Conservation (phyloP, 2,797 vertebrate species). For the Pseudocheirus occidentalis region DNA sequence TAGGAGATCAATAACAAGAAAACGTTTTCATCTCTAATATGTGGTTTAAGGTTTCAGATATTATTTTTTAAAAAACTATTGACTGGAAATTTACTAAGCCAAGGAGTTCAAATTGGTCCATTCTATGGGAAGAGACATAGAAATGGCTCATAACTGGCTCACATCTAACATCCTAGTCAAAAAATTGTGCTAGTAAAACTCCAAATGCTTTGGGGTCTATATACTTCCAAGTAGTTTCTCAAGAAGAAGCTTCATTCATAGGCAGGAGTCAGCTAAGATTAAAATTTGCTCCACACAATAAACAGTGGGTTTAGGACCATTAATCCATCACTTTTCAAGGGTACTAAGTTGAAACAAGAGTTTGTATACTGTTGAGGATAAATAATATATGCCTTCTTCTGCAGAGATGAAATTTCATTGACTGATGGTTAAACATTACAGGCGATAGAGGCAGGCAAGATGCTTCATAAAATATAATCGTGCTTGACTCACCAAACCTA, state of each 20-base stretch:
- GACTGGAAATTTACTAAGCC: not conserved
- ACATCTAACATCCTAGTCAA: slow-evolving; percentile 20
- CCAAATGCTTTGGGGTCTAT: not conserved
- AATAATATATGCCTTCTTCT: slow-evolving; percentile 30
- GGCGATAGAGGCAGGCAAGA: slow-evolving; percentile 22
- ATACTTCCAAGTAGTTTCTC: not conserved
- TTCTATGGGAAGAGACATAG: not conserved
- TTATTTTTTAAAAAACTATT: slow-evolving; percentile 51
- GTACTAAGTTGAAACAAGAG: slow-evolving; percentile 34
- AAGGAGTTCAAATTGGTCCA: slow-evolving; percentile 29
- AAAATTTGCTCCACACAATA: slow-evolving; percentile 27
- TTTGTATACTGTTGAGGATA: slow-evolving; percentile 6
- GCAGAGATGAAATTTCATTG: slow-evolving; percentile 43
- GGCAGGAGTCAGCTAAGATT: slow-evolving; percentile 17
- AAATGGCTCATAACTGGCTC: not conserved
- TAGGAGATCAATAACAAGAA: slow-evolving; percentile 44
- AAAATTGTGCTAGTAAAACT: not conserved
- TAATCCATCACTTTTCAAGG: slow-evolving; percentile 46
- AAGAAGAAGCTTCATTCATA: slow-evolving; percentile 20
- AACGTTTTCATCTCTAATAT: slow-evolving; percentile 42
- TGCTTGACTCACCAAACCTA: not conserved
- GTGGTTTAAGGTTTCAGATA: slow-evolving; percentile 27
- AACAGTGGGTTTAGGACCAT: slow-evolving; percentile 16
- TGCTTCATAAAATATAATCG: not conserved
- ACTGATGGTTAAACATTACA: slow-evolving; percentile 37